Base-by-base conservation (phyloP, 2,888 invertebrate species). In the Ariolimax columbianus region DNA sequence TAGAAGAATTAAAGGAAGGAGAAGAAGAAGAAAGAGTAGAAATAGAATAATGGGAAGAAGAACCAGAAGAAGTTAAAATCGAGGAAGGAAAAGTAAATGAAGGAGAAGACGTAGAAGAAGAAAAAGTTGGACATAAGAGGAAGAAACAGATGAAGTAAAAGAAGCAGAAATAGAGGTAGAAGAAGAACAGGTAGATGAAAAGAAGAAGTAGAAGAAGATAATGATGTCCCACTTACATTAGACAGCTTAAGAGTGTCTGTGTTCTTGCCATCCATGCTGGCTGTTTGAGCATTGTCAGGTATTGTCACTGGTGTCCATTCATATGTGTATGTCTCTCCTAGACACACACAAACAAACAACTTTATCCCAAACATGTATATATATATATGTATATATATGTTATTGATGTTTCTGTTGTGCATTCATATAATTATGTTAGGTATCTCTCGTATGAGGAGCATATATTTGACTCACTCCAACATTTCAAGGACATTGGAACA, bases 241-340 rank as follows among this genome's bases (percentile, higher is more conserved):
- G 96, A 97, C 33, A 98, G 95, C 86, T 97, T 97, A 30, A 98
- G 96, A 82, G 97, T 97, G 38, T 96, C 96, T 47, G 97, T 97
- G 92, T 97, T 97, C 93, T 97, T 97, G n/a, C 93, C 94, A 92
- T 96, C 96, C 93, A 93, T 93, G 95, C 77, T 97, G 96, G 83
- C 96, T 96, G 86, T 96, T 96, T 96, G 96, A 96, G 95, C 96
- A n/a, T 92, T 93, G 36, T 96, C 96, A 0, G 98, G 98, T 92
- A 97, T 97, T 85, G 96, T 96, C 86, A 98, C 95, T 51, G 98
- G 95, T 33, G 96, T 97, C 98, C 98, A 98, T 43, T 96, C 96
- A 94, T 97, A 98, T 91, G 96, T 97, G 93, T 97, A 98, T 85
- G 91, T 78, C 72, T 88, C 88, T 70, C 87, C 89, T 89, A 78